Base-by-base conservation (phyloP, 1,140 invertebrate species). In the Copidosoma floridanum region DNA sequence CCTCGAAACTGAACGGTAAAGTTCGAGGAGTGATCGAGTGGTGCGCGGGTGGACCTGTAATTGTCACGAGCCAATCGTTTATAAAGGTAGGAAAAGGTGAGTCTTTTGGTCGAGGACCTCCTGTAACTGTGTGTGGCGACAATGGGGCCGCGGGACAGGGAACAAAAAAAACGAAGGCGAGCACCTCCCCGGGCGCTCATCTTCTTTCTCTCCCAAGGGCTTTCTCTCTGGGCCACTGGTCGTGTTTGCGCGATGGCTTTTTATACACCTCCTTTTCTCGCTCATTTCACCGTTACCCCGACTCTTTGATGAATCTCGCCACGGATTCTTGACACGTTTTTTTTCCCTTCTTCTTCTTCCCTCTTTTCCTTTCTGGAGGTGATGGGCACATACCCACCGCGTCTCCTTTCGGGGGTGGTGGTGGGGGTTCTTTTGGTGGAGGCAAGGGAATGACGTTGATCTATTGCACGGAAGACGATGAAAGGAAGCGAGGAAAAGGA, bases 21-120 rank as follows among this genome's bases (percentile, higher is more conserved):
- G n/a, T n/a, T n/a, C n/a, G n/a, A n/a, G n/a, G n/a, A n/a, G 29
- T 58, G 57, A 58, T 58, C 47, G 55, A 57, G 44, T 48, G n/a
- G 3, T 10, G 6, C 6, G 10, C 21, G 20, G 2, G 20, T 3
- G 23, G 7, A 3, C 2, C 2, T 38, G 12, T n/a, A n/a, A n/a
- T n/a, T n/a, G n/a, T n/a, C n/a, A n/a, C n/a, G n/a, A n/a, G n/a
- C n/a, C n/a, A n/a, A n/a, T n/a, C n/a, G n/a, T n/a, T n/a, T n/a
- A n/a, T n/a, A n/a, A n/a, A n/a, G n/a, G n/a, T n/a, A n/a, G n/a
- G n/a, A n/a, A n/a, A n/a, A n/a, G n/a, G n/a, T n/a, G n/a, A n/a
- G n/a, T n/a, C n/a, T n/a, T n/a, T n/a, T n/a, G n/a, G n/a, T 16
- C 12, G 16, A 11, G 40, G 50, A 20, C 41, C 50, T 37, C 51